Evolutionary conservation across 2,888 invertebrate genomes (phyloP), one percentile per base, ranked within the genome.

Genomic region (Plutella xylostella): DNA sequence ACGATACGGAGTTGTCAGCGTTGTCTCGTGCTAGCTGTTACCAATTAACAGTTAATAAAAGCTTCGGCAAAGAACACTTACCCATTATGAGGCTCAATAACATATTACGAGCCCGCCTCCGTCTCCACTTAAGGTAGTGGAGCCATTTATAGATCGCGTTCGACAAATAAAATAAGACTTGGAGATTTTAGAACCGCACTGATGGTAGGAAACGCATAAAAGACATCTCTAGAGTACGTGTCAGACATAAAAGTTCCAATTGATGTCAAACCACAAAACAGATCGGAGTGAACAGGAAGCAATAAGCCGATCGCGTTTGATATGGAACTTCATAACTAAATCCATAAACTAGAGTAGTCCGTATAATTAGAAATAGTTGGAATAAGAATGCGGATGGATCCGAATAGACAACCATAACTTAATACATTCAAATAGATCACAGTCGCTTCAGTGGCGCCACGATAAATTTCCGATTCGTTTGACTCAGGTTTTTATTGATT

Each of bases 371-470:
- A 68, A 76, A 73, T 73, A 75, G 72, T 68, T 57, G 55, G 58
- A 68, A 72, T 70, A 59, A 65, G 72, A 69, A 73, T 64, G 68
- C 73, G 77, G 76, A 77, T 75, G 77, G 75, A 60, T 68, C 68
- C 67, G 71, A 74, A 56, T 69, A 70, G 70, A 59, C 57, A 42
- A n/a, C 17, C 17, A 30, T n/a, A 18, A 30, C 19, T 31, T 20
- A 31, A 42, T 31, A 42, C 42, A 15, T 31, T 31, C 18, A 42
- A 20, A 57, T 54, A 55, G 55, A 62, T 60, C 63, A 61, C 58
- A 60, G 57, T 41, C 44, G 43, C 40, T 47, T 46, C 42, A 48
- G 46, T 51, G 58, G 54, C 53, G 58, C 57, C 53, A 14, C 48
- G 43, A 55, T 57, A 54, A 53, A 57, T 56, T 50, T 44, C 20